Evolutionary conservation across 2,888 invertebrate genomes (phyloP), one percentile per base, ranked within the genome.

Genomic region (Caenorhabditis angaria): DNA sequence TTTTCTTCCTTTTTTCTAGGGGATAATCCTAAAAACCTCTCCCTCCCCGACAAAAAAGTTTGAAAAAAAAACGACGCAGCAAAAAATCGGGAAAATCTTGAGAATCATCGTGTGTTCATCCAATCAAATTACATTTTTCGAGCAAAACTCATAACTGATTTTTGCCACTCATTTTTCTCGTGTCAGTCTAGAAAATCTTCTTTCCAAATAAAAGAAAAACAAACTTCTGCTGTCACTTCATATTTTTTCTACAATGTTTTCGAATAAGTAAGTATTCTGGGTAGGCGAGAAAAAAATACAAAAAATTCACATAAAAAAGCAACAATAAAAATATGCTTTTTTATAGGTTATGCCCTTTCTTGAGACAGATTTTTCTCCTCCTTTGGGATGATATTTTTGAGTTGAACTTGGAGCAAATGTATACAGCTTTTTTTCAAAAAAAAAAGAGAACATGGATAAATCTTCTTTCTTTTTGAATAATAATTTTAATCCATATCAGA

Each of bases 61-160:
- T 18, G 50, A 50, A 50, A 14, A 41, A 41, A 41, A 41, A 41
- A 41, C 18, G 6, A 6, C 41, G 14, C 41, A 10, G 10, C 41
- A 14, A 41, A 41, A 14, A 41, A 14, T 3, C 3, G 3, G 18
- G 18, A 41, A 41, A 12, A 14, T 14, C 6, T 6, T 18, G 41
- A 41, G 18, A 41, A 41, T 41, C 41, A 41, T 41, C 41, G 18
- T 41, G 41, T 41, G 41, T 41, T 41, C 41, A 41, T 41, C 41
- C 41, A 41, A 41, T 41, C 41, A 41, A 41, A 41, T 41, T 41
- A 41, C 41, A 18, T 41, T 18, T 41, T 18, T 41, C 18, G 41
- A 41, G 41, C 41, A 41, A 41, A 41, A 41, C 41, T 41, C 41
- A 41, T 41, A 41, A 41, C 41, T 41, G 41, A 41, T 41, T 41